Evolutionary conservation across 2,797 vertebrate species (phyloP).

Genomic region (Propithecus deckenii): DNA sequence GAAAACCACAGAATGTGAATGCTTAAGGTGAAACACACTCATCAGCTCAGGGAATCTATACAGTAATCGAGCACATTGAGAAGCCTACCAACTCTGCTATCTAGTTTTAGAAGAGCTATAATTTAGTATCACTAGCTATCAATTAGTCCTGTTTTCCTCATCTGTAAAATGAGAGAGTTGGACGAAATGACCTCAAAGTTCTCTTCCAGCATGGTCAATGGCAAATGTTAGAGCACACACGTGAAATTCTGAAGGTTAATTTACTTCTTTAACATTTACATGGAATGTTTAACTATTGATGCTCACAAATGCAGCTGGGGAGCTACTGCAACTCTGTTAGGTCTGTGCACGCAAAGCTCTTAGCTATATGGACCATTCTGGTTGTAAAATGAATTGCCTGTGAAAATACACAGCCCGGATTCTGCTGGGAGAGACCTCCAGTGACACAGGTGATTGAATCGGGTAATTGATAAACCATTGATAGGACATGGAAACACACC

Average conservation of each 20-base stretch:
- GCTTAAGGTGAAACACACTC: constrained; percentile 29
- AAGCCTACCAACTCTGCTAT: constrained; percentile 6
- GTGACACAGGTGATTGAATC: not conserved
- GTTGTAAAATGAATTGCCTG: not conserved
- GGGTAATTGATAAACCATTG: not conserved
- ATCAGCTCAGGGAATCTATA: not conserved
- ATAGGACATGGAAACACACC: not conserved
- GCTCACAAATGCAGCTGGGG: not conserved
- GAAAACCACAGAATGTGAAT: constrained; percentile 50
- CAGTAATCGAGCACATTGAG: constrained; percentile 25
- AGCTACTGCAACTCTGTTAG: no score
- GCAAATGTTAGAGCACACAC: not conserved
- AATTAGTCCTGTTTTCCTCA: constrained; percentile 71
- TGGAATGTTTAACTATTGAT: not conserved
- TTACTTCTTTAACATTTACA: not conserved
- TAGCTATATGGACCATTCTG: not conserved
- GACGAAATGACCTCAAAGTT: constrained; percentile 37
- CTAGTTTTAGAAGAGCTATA: constrained; percentile 36
- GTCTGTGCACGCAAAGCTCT: not conserved
- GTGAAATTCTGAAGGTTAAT: not conserved
- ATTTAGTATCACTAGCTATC: constrained; percentile 58
- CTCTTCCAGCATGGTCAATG: not conserved
- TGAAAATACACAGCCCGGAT: not conserved
- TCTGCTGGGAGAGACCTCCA: not conserved
- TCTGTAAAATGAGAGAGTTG: constrained; percentile 73